Conservation (phyloP, 2,888 invertebrate genomes). For the Sesamia inferens region DNA sequence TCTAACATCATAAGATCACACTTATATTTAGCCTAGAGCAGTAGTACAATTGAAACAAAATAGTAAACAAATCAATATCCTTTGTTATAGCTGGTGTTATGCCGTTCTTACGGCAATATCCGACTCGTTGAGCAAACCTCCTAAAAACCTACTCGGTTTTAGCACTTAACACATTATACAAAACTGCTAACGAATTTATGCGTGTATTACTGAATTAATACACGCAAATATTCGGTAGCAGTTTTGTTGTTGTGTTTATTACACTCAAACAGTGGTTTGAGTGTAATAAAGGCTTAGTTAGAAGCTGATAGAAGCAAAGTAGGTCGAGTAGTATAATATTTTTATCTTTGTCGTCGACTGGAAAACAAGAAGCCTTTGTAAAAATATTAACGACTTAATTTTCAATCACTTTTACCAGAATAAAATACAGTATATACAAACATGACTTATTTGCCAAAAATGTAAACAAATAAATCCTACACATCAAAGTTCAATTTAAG, state of each 20-base stretch:
- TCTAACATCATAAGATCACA: no score
- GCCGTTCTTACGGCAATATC: constrained; percentile 53
- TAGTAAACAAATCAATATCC: constrained; percentile 59
- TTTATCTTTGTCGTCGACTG: background rate
- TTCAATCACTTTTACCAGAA: background rate
- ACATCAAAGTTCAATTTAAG: no score
- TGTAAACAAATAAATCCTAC: no score
- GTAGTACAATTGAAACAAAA: constrained; percentile 50
- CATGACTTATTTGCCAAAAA: no score
- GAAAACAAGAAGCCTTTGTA: background rate
- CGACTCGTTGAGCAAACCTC: constrained; percentile 48
- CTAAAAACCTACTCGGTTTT: constrained; percentile 52
- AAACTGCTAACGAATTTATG: constrained; percentile 27
- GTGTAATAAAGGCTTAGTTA: constrained; percentile 3
- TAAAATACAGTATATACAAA: no score
- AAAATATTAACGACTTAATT: background rate
- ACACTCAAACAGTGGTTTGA: background rate
- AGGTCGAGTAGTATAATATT: background rate
- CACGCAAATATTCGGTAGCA: no score
- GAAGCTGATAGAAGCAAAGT: background rate
- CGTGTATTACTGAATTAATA: constrained; percentile 20
- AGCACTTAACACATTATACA: constrained; percentile 35
- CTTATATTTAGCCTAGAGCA: constrained; percentile 1
- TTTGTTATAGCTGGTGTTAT: constrained; percentile 59
- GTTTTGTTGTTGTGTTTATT: no score